phyloP scores from a whole-genome alignment of 2,113 vertebrate genomes.

The Pteropus alecto region DNA sequence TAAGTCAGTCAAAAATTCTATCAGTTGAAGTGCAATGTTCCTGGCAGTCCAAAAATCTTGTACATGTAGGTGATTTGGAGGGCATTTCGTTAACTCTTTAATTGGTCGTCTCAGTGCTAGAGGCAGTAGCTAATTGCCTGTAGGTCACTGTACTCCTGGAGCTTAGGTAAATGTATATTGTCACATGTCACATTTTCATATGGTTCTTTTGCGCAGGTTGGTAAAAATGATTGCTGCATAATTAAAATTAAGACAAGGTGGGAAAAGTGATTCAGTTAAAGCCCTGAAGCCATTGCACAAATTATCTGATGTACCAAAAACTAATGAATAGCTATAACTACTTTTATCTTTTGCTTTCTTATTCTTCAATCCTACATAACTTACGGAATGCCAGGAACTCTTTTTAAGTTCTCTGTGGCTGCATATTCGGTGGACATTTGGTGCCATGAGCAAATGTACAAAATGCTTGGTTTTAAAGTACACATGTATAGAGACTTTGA shows the following conservation, averaged over 20 bases:
- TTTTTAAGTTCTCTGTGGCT: constrained; percentile 61
- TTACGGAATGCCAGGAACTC: constrained; percentile 51
- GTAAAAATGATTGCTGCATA: constrained; percentile 85
- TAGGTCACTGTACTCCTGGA: constrained; percentile 84
- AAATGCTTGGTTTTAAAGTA: constrained; percentile 73
- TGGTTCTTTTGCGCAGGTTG: constrained; percentile 81
- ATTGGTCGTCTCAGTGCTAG: constrained; percentile 84
- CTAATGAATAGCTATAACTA: constrained; percentile 84
- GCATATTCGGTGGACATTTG: constrained; percentile 70
- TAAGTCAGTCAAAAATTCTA: constrained; percentile 87
- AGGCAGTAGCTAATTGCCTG: constrained; percentile 86
- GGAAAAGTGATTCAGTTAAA: constrained; percentile 85
- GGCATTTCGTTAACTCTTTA: constrained; percentile 90
- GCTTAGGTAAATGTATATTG: constrained; percentile 87
- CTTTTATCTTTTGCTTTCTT: constrained; percentile 78
- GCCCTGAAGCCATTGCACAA: constrained; percentile 82
- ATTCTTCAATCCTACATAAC: constrained; percentile 69
- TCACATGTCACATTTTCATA: constrained; percentile 87
- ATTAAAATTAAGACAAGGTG: constrained; percentile 88
- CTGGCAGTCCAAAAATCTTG: constrained; percentile 83
- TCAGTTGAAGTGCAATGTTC: constrained; percentile 82
- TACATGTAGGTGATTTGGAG: constrained; percentile 86
- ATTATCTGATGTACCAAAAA: constrained; percentile 84
- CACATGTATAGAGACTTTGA: constrained; percentile 70
- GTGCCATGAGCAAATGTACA: constrained; percentile 54